Evolutionary conservation across 2,113 vertebrate genomes (phyloP).

Genomic region (Mesembrinibis cayennensis): DNA sequence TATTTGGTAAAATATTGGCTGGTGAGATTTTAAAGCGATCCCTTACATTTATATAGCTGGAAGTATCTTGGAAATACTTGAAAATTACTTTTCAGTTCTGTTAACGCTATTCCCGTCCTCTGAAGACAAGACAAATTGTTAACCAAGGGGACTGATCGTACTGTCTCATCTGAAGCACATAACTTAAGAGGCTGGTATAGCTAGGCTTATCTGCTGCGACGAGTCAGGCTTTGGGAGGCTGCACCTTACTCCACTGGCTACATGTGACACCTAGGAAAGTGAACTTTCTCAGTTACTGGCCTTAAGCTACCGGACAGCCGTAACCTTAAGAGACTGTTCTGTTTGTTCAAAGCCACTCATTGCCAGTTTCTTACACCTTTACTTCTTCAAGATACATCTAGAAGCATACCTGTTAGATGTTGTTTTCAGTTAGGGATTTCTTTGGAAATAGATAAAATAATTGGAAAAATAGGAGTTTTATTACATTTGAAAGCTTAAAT

Average conservation of each 20-base stretch:
- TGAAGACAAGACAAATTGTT: background rate
- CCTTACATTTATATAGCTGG: background rate
- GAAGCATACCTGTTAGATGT: background rate
- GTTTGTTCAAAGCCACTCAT: background rate
- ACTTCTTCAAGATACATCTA: background rate
- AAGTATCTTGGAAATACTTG: background rate
- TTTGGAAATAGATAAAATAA: background rate
- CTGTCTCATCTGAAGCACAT: background rate
- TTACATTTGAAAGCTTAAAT: background rate
- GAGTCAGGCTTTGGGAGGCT: rapidly evolving
- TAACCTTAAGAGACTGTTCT: background rate
- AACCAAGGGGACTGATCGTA: rapidly evolving
- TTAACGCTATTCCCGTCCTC: background rate
- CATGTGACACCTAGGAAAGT: background rate
- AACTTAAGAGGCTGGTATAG: background rate
- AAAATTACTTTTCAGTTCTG: background rate
- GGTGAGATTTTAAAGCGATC: background rate
- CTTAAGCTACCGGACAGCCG: background rate
- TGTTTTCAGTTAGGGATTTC: background rate
- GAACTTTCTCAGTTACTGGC: background rate
- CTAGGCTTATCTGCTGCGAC: background rate
- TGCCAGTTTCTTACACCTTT: background rate
- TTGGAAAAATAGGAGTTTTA: background rate
- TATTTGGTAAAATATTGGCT: background rate
- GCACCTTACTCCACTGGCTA: background rate